Evolutionary conservation across 2,113 vertebrate genomes (phyloP).

Genomic region (Campylorhamphus procurvoides): DNA sequence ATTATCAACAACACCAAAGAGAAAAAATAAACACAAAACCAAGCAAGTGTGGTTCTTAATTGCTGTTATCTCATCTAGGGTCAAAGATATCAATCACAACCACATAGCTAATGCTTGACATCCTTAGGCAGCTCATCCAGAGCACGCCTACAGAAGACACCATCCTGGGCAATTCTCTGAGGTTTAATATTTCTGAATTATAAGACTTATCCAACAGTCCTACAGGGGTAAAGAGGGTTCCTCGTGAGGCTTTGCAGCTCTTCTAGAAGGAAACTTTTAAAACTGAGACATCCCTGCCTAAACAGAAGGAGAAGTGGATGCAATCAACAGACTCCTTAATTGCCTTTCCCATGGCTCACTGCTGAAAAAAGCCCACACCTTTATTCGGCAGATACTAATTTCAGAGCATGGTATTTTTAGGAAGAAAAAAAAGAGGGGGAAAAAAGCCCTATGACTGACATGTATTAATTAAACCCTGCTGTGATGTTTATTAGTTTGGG

Average conservation of each 20-base stretch:
- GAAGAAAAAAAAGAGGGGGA: neutral
- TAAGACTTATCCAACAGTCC: neutral
- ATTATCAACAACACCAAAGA: neutral
- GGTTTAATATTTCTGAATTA: neutral
- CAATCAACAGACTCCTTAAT: conserved; percentile 3
- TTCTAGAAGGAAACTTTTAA: neutral
- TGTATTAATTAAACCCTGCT: conserved; percentile 50
- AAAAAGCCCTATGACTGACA: neutral
- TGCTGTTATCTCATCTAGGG: neutral
- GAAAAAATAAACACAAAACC: neutral
- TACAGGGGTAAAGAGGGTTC: neutral
- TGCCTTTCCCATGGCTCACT: neutral
- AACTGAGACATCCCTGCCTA: neutral
- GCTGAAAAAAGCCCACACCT: conserved; percentile 2
- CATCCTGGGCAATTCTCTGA: neutral
- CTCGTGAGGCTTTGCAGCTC: neutral
- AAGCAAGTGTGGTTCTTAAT: neutral
- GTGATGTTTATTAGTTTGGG: conserved; percentile 61
- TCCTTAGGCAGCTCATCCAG: neutral
- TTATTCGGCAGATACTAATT: conserved; percentile 27
- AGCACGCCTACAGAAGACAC: neutral
- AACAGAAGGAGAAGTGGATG: neutral
- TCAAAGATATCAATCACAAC: neutral
- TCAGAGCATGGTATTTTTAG: conserved; percentile 19
- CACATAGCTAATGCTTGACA: neutral